Evolutionary conservation across 1,140 invertebrate species (phyloP), one percentile per base, ranked within the genome.

Genomic region (Platorchestia sp.): DNA sequence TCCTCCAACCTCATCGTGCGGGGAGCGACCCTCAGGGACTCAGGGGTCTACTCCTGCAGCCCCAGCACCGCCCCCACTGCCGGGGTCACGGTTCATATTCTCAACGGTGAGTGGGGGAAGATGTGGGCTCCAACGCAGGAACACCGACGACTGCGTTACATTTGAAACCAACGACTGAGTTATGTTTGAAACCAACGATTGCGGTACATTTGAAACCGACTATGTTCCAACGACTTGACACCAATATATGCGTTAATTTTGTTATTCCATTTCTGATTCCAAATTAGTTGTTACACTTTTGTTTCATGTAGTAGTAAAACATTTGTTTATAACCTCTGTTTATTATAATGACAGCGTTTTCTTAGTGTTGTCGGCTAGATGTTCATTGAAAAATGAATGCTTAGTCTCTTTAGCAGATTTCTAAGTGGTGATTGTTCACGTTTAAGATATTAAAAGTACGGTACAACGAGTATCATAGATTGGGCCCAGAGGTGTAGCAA

Each of bases 1-100:
- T 96, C 96, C 41, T 95, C 96, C 42, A 96, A 96, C 95, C 96
- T 96, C 14, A 86, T 96, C 59, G 96, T 96, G 89, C 95, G 96
- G n/a, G 95, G 96, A 5, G 96, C 96, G 16, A 91, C 95, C 27
- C 51, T 89, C 0, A 93, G 90, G 53, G 96, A 96, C 96, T 96
- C 96, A 44, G 96, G 96, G 10, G 95, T 95, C 43, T 96, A 96
- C 93, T 95, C 95, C 36, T 96, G 96, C 89, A 95, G 95, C 59
- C 96, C 96, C 44, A 96, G 96, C 95, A 96, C 95, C 53, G 96
- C 96, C 10, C 96, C 96, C 14, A 51, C 95, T 6, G 96, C 96
- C 45, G 90, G 96, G 59, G 96, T 96, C 95, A 93, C 95, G 42
- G 96, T 96, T 42, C 96, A 96, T 95, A 96, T 96, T 41, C 95